Conservation (phyloP, 1,140 invertebrate genomes). For the Drosophila yakuba region DNA sequence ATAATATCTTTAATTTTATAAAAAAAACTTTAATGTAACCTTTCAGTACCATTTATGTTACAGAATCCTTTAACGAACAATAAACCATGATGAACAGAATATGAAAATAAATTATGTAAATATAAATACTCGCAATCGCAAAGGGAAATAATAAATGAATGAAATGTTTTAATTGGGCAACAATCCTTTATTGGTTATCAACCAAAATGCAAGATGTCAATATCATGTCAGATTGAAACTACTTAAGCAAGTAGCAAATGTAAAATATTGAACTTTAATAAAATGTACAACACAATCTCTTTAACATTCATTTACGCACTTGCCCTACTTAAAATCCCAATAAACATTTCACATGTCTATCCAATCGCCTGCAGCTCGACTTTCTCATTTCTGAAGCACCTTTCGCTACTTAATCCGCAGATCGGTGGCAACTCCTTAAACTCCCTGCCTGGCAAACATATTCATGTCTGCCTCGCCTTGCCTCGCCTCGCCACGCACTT, state of each 20-base stretch:
- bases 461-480: slow-evolving; percentile 8
- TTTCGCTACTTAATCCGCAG: slow-evolving; percentile 6
- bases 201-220: background rate
- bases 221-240: background rate
- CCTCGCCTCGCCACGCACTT: slow-evolving; percentile 11
- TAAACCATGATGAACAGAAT: too few relatives aligned
- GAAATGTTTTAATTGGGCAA: background rate
- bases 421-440: slow-evolving; percentile 31
- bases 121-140: background rate
- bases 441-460: slow-evolving; percentile 20
- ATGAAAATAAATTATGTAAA: background rate
- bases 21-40: too few relatives aligned
- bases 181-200: background rate
- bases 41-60: too few relatives aligned
- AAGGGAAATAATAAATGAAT: background rate
- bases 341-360: slow-evolving; percentile 1
- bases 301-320: background rate
- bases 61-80: too few relatives aligned
- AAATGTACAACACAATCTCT: background rate
- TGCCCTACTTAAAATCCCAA: background rate
- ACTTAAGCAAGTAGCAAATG: background rate
- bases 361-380: background rate
- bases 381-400: background rate
- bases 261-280: background rate
- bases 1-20: too few relatives aligned